These are phyloP conservation scores for Drosophila teissieri DNA, from an alignment of 1,140 invertebrate species.

Conservation along the genomic window DNA sequence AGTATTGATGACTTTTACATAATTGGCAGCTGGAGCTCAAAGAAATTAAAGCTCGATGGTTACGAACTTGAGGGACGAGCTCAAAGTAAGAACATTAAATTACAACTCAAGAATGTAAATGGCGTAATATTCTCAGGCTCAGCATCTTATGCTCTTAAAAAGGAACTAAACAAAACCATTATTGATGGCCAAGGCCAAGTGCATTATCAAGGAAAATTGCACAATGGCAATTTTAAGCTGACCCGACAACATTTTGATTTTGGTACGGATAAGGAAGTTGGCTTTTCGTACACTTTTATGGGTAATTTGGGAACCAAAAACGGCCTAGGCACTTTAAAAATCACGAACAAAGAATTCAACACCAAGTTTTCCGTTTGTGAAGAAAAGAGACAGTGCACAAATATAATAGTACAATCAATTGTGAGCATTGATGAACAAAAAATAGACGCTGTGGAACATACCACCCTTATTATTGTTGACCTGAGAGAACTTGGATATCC, in stretches of 20 bases:
- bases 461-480: conserved; percentile 87
- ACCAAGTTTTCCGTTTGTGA: conserved; percentile 90
- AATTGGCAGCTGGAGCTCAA: conserved; percentile 88
- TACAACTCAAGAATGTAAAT: conserved; percentile 87
- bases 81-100: conserved; percentile 88
- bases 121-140: conserved; percentile 89
- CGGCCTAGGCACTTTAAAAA: conserved; percentile 87
- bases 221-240: conserved; percentile 89
- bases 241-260: conserved; percentile 87
- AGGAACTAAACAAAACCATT: conserved; percentile 89
- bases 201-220: conserved; percentile 88
- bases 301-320: conserved; percentile 86
- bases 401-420: conserved; percentile 88
- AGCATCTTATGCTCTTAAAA: conserved; percentile 88
- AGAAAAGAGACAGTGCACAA: conserved; percentile 90
- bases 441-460: conserved; percentile 85
- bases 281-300: conserved; percentile 86
- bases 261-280: conserved; percentile 87
- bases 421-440: conserved; percentile 55
- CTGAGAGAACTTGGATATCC: conserved; percentile 89
- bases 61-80: conserved; percentile 88
- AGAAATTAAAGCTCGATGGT: conserved; percentile 88
- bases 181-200: conserved; percentile 88
- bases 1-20: conserved; percentile 89
- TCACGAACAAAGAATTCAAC: conserved; percentile 89